Evolutionary conservation across 2,888 invertebrate genomes (phyloP), one percentile per base, ranked within the genome.

Genomic region (Oegoconia quadripuncta): DNA sequence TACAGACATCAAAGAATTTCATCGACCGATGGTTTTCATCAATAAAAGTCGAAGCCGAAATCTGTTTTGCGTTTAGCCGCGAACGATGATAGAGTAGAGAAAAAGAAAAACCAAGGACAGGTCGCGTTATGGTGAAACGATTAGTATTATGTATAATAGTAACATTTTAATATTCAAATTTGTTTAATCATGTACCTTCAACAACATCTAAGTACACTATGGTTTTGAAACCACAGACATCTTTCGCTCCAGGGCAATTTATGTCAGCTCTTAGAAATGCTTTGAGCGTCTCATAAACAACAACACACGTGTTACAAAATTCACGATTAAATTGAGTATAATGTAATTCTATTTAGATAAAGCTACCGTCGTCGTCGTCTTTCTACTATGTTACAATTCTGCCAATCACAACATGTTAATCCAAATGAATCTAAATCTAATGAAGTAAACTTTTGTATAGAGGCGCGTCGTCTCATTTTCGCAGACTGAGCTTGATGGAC

Each of bases 1-100:
- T 50, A 42, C 46, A 48, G 55, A 74, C 70, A 75, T 80, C 75
- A 80, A 79, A 78, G 73, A 52, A 57, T 46, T 56, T 53, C 50
- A 46, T 54, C 59, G 58, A 50, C 51, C 46, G 48, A 54, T 74
- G 71, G 66, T 71, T 72, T 68, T 52, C 57, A 67, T 76, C 69
- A 67, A 54, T 48, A 45, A 53, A 56, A 67, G 58, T 61, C 59
- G 53, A 43, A 48, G 41, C 51, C 36, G 52, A 54, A 70, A 68
- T 69, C 68, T 73, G 69, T 65, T 76, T 73, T 53, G 55, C 60
- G 59, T 75, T 64, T 48, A 51, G 44, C 52, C 57, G 62, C 63
- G 67, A 74, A 61, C 64, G 55, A 68, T 74, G 75, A 70, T 66
- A 64, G 51, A 50, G 59, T 47, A 50, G 55, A 59, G 47, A 50